These are phyloP conservation scores for Drosophila conformis DNA, from an alignment of 2,888 invertebrate genomes.

Conservation along the genomic window DNA sequence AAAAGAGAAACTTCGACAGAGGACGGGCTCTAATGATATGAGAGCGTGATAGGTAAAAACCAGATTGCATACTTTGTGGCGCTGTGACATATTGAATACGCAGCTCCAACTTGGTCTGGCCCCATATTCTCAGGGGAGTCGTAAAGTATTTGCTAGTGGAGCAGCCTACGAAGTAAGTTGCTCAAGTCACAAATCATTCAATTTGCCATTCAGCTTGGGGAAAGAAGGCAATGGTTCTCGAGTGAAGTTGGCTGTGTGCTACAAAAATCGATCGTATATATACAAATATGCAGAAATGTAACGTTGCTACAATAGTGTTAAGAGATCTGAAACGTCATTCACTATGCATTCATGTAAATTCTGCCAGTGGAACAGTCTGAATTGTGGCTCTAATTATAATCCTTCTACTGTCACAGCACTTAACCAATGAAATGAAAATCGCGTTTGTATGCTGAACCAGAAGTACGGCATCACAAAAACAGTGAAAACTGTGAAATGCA, in stretches of 20 bases:
- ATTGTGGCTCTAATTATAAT: conserved; percentile 14
- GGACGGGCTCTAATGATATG: conserved; percentile 35
- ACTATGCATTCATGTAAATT: conserved; percentile 15
- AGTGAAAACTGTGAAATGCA: background rate
- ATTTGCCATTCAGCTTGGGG: conserved; percentile 38
- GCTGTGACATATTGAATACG: conserved; percentile 30
- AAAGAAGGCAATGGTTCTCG: conserved; percentile 7
- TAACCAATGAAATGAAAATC: conserved; percentile 10
- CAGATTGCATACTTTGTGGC: conserved; percentile 30
- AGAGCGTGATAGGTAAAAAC: conserved; percentile 39
- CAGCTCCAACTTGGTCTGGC: conserved; percentile 12
- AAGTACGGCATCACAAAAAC: conserved; percentile 6
- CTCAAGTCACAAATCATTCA: conserved; percentile 66
- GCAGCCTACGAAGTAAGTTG: conserved; percentile 30
- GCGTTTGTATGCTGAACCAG: conserved; percentile 9
- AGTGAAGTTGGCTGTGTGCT: conserved; percentile 2
- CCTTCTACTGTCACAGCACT: background rate
- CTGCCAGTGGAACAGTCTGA: background rate
- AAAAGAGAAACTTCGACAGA: conserved; percentile 27
- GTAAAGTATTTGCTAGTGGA: conserved; percentile 44
- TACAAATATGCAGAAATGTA: background rate
- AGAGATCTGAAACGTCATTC: conserved; percentile 11
- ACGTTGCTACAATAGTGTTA: background rate
- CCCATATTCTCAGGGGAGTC: conserved; percentile 47
- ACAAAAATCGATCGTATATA: background rate